Base-by-base conservation (phyloP, 2,113 vertebrate species). In the Amia ocellicauda region DNA sequence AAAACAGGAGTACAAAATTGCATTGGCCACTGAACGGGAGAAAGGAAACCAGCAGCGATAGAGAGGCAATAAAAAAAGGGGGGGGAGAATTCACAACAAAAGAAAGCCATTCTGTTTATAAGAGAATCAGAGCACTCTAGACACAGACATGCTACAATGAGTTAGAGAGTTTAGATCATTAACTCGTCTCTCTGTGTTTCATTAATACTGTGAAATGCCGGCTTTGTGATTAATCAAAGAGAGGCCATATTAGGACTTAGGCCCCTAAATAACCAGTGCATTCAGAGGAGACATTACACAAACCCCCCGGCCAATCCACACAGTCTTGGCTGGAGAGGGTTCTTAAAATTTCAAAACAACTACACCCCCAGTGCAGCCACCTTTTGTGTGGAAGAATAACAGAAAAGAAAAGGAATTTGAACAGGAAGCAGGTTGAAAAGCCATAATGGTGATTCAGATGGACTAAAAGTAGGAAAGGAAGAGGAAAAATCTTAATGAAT, bases 121-220 rank as follows among this genome's bases (percentile, higher is more conserved):
- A 70, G 74, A 69, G 79, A 88, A 87, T 90, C 82, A 91, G 91
- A 89, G 89, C 85, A 80, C 80, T 88, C 83, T 80, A 88, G 81
- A 85, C n/a, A n/a, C 80, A 83, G 85, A 84, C 81, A 77, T 84
- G 74, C 85, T 88, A 85, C 78, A 81, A 74, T 81, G 88, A 89
- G 91, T 88, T 86, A 89, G 80, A 85, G 84, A 89, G 89, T 92
- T 95, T 93, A 93, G 91, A 94, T 93, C 89, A 90, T 91, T 93
- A 93, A 88, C 87, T 86, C 83, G 87, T 79, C 91, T 88, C 91
- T 84, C 89, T 84, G 83, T 88, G 85, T 88, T 89, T 85, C 85
- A 84, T 84, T 90, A 92, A 91, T 86, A 78, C 86, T 86, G 83
- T 83, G 89, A 93, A 91, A 91, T 54, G 84, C 80, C 82, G 69